These are phyloP conservation scores for Protodeltote pygarga DNA, from an alignment of 2,888 invertebrate genomes.

Conservation along the genomic window DNA sequence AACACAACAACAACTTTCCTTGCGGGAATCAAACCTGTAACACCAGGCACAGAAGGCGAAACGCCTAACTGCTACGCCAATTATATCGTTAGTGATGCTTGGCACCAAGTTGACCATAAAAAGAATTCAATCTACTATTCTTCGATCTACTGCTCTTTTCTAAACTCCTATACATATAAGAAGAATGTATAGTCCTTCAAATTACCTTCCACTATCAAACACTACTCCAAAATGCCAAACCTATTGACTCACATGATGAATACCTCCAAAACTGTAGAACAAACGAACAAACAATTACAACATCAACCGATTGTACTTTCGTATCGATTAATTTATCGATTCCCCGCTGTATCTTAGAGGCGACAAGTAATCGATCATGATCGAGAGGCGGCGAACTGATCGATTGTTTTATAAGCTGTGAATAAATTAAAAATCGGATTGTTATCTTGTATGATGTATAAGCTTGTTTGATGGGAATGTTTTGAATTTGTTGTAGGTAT, in stretches of 20 bases:
- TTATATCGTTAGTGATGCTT: too few species aligned
- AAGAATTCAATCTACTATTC: too few species aligned
- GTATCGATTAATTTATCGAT: conserved; percentile 77
- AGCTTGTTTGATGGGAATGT: conserved; percentile 30
- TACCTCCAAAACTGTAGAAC: conserved; percentile 39
- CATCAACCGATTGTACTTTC: conserved; percentile 53
- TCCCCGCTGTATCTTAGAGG: conserved; percentile 67
- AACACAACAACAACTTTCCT: too few species aligned
- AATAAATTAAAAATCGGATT: conserved; percentile 77
- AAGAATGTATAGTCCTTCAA: too few species aligned
- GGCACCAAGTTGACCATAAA: too few species aligned
- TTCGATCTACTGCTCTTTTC: too few species aligned
- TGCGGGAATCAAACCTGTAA: too few species aligned
- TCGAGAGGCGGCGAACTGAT: conserved; percentile 76
- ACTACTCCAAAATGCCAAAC: conserved; percentile 33
- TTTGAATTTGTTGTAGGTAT: conserved; percentile 11
- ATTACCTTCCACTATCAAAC: conserved; percentile 2
- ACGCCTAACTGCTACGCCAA: too few species aligned
- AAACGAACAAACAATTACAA: conserved; percentile 56
- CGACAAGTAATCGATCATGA: conserved; percentile 78
- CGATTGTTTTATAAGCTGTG: conserved; percentile 73
- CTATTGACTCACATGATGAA: conserved; percentile 40
- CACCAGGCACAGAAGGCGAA: too few species aligned
- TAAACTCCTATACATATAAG: too few species aligned
- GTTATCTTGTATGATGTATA: conserved; percentile 62